Evolutionary conservation across 2,113 vertebrate species (phyloP).

Genomic region (Climacteris rufus): DNA sequence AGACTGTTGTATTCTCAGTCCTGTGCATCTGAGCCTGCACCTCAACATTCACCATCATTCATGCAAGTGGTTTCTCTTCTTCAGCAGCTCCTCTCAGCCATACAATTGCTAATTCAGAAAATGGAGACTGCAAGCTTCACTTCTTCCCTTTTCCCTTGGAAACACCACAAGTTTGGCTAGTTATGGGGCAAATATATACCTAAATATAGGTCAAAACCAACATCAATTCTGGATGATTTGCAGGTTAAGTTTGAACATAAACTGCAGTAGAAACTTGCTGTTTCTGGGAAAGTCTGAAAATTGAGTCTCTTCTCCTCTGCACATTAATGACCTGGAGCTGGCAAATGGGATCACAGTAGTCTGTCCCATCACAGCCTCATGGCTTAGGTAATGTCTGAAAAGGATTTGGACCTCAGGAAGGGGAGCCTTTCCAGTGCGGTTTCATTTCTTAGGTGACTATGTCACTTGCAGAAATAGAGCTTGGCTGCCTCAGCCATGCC

Average conservation of each 20-base stretch:
- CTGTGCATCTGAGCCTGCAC: background rate
- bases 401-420: background rate
- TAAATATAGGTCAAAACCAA: background rate
- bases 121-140: background rate
- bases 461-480: constrained; percentile 27
- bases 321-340: background rate
- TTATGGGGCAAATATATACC: background rate
- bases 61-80: background rate
- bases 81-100: background rate
- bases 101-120: background rate
- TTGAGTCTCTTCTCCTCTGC: background rate
- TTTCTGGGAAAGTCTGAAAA: background rate
- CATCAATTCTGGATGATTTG: background rate
- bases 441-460: background rate
- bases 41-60: background rate
- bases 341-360: background rate
- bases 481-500: background rate
- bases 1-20: background rate
- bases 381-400: constrained; percentile 58
- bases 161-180: background rate
- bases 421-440: background rate
- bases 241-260: background rate
- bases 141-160: background rate
- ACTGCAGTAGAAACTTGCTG: background rate
- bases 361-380: background rate